phyloP scores from a whole-genome alignment of 1,140 invertebrate species.

The Colletes latitarsis region DNA sequence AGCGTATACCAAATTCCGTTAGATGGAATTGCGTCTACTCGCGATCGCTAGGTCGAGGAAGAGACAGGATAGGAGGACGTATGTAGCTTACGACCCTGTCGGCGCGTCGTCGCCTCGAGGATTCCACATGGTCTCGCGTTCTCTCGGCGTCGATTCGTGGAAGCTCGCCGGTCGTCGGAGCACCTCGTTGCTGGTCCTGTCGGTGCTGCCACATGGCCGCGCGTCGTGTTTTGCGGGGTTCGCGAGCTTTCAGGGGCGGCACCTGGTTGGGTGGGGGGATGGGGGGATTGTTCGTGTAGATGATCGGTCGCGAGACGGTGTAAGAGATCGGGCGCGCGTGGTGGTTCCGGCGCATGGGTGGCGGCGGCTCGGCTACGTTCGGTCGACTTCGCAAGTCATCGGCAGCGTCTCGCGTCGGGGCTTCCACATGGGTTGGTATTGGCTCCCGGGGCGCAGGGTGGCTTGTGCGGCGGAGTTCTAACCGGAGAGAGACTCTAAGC shows the following conservation, averaged over 20 bases:
- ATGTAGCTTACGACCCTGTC: slow-evolving; percentile 17
- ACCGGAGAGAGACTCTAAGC: slow-evolving; percentile 65
- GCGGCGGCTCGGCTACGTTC: slow-evolving; percentile 70
- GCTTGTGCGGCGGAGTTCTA: slow-evolving; percentile 76
- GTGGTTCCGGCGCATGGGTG: slow-evolving; percentile 59
- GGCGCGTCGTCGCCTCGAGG: slow-evolving; percentile 63
- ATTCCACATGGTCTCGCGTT: slow-evolving; percentile 69
- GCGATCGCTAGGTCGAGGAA: background rate
- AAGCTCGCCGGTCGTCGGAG: slow-evolving; percentile 46
- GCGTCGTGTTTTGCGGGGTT: slow-evolving; percentile 65
- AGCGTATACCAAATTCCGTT: background rate
- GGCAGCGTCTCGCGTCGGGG: slow-evolving; percentile 76
- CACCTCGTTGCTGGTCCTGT: slow-evolving; percentile 65
- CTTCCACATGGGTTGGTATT: slow-evolving; percentile 81
- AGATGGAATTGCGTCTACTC: too few species aligned
- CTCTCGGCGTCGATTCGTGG: slow-evolving; percentile 46
- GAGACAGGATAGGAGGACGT: background rate
- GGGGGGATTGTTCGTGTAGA: slow-evolving; percentile 35
- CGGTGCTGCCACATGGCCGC: slow-evolving; percentile 74
- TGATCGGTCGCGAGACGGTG: slow-evolving; percentile 2
- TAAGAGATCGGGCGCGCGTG: slow-evolving; percentile 36
- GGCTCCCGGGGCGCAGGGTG: slow-evolving; percentile 80
- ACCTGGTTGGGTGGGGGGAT: slow-evolving; percentile 44
- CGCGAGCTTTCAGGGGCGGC: slow-evolving; percentile 65
- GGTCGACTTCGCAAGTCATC: slow-evolving; percentile 75